Evolutionary conservation across 2,797 vertebrate species (phyloP).

Genomic region (Menidia menidia): DNA sequence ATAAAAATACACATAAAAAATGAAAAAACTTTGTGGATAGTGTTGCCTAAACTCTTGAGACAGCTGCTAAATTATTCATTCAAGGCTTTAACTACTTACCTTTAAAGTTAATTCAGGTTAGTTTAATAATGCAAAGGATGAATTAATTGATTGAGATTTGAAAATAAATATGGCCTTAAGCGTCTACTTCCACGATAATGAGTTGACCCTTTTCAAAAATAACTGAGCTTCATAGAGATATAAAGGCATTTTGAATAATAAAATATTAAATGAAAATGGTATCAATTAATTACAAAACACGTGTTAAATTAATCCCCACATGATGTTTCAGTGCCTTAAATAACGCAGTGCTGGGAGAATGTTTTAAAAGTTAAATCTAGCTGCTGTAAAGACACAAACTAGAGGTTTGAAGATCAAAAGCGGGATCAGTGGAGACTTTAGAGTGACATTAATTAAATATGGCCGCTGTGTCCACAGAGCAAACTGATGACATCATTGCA

Average conservation of each 20-base stretch:
- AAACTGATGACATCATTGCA: slow-evolving; percentile 60
- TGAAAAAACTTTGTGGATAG: neutral
- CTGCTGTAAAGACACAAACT: slow-evolving; percentile 39
- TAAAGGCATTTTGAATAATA: no score
- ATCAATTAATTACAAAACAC: neutral
- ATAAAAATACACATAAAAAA: neutral
- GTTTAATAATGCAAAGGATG: slow-evolving; percentile 22
- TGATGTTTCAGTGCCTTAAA: neutral
- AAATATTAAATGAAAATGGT: no score
- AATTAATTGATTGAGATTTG: slow-evolving; percentile 12
- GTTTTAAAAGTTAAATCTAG: slow-evolving; percentile 10
- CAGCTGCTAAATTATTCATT: slow-evolving; percentile 11
- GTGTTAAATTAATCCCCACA: neutral
- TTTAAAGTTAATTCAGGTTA: slow-evolving; percentile 4
- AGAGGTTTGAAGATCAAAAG: slow-evolving; percentile 46
- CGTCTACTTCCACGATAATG: neutral
- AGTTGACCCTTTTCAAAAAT: neutral
- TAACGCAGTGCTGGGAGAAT: neutral
- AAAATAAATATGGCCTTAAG: slow-evolving; percentile 1
- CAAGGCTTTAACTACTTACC: slow-evolving; percentile 18
- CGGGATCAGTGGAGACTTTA: slow-evolving; percentile 52
- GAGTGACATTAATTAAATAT: slow-evolving; percentile 68
- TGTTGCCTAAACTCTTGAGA: neutral
- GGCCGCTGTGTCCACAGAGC: slow-evolving; percentile 59
- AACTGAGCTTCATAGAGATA: neutral